Evolutionary conservation across 2,797 vertebrate species (phyloP).

Genomic region (Pantherophis alleghaniensis): DNA sequence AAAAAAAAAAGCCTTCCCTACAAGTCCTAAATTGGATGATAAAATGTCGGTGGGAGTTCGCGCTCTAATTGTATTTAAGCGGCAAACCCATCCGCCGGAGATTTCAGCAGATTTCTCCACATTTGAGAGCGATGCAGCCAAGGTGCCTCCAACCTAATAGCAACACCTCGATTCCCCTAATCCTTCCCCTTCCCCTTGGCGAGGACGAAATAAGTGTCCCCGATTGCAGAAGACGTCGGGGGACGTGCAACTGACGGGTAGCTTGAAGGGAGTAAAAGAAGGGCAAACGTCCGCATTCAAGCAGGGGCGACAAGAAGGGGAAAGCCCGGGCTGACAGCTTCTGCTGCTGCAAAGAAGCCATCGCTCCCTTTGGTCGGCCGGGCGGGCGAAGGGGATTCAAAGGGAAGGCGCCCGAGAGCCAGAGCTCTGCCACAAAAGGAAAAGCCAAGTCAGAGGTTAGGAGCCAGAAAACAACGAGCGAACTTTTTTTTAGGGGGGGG

Average conservation of each 20-base stretch:
- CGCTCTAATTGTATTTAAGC: constrained; percentile 28
- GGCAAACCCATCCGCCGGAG: constrained; percentile 30
- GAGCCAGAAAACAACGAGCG: constrained; percentile 32
- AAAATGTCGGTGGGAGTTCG: background rate
- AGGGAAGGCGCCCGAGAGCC: constrained; percentile 19
- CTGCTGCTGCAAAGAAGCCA: constrained; percentile 33
- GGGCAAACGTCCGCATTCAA: constrained; percentile 7
- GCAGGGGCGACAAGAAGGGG: background rate
- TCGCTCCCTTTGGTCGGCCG: background rate
- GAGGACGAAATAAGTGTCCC: constrained; percentile 48
- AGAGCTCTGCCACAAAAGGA: constrained; percentile 25
- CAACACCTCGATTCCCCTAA: constrained; percentile 21
- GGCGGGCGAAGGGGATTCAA: constrained; percentile 7
- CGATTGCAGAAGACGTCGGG: constrained; percentile 31
- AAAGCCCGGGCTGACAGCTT: background rate
- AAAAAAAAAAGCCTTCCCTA: background rate
- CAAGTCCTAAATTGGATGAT: constrained; percentile 6
- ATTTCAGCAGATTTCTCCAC: constrained; percentile 26
- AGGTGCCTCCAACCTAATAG: constrained; percentile 40
- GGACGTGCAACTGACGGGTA: constrained; percentile 3
- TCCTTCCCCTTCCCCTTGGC: background rate
- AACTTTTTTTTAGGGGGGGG: constrained; percentile 57
- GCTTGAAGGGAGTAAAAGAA: constrained; percentile 6
- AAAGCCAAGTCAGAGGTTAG: background rate
- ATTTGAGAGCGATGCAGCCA: constrained; percentile 39